These are phyloP conservation scores for Ichneumoninae sp. DNA, from an alignment of 2,888 invertebrate species.

Conservation along the genomic window DNA sequence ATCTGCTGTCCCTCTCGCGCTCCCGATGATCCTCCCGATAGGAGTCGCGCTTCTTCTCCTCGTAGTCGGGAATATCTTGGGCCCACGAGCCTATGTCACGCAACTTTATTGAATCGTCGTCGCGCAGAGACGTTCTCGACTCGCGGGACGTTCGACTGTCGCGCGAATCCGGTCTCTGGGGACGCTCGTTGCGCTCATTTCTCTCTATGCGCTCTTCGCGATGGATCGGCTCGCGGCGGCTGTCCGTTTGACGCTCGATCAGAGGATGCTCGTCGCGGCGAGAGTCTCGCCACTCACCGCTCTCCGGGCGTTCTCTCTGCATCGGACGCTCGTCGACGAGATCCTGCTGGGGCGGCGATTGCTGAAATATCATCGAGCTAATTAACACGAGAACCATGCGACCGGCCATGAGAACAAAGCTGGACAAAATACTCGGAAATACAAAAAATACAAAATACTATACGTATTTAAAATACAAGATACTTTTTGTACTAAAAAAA, in stretches of 20 bases:
- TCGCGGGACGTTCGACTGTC: constrained; percentile 86
- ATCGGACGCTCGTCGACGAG: constrained; percentile 75
- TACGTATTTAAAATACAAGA: too few relatives aligned
- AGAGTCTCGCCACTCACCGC: constrained; percentile 80
- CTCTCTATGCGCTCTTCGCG: constrained; percentile 79
- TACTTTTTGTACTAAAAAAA: too few relatives aligned
- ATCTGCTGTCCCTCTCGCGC: constrained; percentile 78
- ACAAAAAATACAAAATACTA: too few relatives aligned
- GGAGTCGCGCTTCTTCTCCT: constrained; percentile 81
- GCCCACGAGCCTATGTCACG: constrained; percentile 80
- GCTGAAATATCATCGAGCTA: constrained; percentile 30
- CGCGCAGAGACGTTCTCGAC: constrained; percentile 83
- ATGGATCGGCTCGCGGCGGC: constrained; percentile 71
- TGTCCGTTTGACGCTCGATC: constrained; percentile 75
- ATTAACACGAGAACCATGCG: constrained; percentile 4
- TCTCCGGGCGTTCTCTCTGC: constrained; percentile 75
- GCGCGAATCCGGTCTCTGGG: constrained; percentile 87
- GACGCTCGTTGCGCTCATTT: constrained; percentile 85
- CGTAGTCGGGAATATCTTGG: constrained; percentile 81
- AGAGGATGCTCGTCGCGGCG: constrained; percentile 75
- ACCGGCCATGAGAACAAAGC: not conserved
- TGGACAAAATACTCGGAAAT: too few relatives aligned
- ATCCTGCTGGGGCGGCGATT: constrained; percentile 74
- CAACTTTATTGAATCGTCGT: constrained; percentile 78
- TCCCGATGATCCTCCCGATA: constrained; percentile 80